A percentile compares a stretch with the other conserved stretches of the same genome.
These are phyloP conservation scores for Lissocephala sabroskyi DNA, from an alignment of 2,888 invertebrate species.

Conservation along the genomic window DNA sequence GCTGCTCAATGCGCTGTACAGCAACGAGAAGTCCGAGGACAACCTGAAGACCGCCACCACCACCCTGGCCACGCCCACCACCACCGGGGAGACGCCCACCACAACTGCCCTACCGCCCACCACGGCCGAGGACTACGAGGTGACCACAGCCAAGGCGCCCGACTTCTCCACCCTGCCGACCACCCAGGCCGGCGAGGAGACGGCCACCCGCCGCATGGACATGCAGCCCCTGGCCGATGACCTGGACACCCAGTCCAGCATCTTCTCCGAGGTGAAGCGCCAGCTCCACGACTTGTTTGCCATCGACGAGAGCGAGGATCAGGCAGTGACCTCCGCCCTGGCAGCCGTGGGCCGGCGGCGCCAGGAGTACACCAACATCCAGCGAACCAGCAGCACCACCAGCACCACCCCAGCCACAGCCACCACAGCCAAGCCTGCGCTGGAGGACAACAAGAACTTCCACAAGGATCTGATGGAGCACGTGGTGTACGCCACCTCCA, in stretches of 20 bases:
- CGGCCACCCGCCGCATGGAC: slow-evolving; percentile 62
- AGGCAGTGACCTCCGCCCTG: slow-evolving; percentile 54
- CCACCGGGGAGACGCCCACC: slow-evolving; percentile 61
- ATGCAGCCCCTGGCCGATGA: slow-evolving; percentile 64
- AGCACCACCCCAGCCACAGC: slow-evolving; percentile 34
- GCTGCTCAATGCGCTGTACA: slow-evolving; percentile 70
- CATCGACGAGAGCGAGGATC: slow-evolving; percentile 62
- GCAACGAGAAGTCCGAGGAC: slow-evolving; percentile 64
- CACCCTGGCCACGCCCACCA: slow-evolving; percentile 38
- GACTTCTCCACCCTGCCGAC: slow-evolving; percentile 36
- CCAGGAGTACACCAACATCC: slow-evolving; percentile 69
- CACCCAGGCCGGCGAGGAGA: slow-evolving; percentile 37
- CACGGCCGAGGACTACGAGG: slow-evolving; percentile 46
- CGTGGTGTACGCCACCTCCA: slow-evolving; percentile 76
- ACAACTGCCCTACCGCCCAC: slow-evolving; percentile 68
- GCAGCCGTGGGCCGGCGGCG: slow-evolving; percentile 62
- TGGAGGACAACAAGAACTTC: slow-evolving; percentile 52
- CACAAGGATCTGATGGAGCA: slow-evolving; percentile 71
- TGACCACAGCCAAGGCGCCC: slow-evolving; percentile 33
- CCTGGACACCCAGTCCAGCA: slow-evolving; percentile 69
- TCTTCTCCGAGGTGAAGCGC: slow-evolving; percentile 70
- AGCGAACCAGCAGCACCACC: slow-evolving; percentile 56
- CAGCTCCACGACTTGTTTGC: slow-evolving; percentile 70
- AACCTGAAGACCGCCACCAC: slow-evolving; percentile 44
- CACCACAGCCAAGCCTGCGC: slow-evolving; percentile 13